These are phyloP conservation scores for Poliocrania exsul DNA, from an alignment of 2,797 vertebrate species.

Conservation along the genomic window DNA sequence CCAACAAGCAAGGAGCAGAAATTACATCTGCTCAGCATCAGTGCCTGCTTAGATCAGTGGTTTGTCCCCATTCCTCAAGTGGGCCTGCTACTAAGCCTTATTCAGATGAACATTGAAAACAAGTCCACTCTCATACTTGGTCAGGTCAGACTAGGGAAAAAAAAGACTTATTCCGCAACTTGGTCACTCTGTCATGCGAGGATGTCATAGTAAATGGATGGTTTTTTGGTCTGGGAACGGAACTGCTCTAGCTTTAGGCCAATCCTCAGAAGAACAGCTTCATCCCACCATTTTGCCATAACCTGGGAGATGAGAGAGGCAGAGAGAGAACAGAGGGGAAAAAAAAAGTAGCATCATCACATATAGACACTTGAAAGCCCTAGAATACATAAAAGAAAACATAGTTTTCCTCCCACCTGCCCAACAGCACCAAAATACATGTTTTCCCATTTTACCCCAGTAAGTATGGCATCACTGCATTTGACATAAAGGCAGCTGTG, in stretches of 20 bases:
- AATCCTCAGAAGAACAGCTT: conserved; percentile 66
- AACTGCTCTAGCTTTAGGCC: conserved; percentile 69
- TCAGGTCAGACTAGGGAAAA: not conserved
- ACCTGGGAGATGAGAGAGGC: conserved; percentile 29
- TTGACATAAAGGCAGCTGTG: not conserved
- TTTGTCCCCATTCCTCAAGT: not conserved
- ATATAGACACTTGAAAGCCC: not conserved
- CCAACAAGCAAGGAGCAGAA: not conserved
- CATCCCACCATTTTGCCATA: conserved; percentile 75
- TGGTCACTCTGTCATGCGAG: not conserved
- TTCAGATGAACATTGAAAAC: not conserved
- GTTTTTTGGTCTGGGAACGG: conserved; percentile 51
- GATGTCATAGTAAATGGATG: conserved; percentile 67
- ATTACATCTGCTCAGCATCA: not conserved
- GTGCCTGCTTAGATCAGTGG: not conserved
- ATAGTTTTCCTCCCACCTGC: fast-evolving
- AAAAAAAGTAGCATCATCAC: not conserved
- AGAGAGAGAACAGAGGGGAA: not conserved
- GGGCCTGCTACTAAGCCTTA: not conserved
- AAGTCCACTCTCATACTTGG: not conserved
- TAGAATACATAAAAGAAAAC: not conserved
- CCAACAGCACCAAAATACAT: not conserved
- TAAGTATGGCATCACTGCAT: not conserved
- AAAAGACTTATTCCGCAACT: not conserved
- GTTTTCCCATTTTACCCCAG: not conserved